Conservation (phyloP, 2,797 vertebrate species). For the Sitta carolinensis region DNA sequence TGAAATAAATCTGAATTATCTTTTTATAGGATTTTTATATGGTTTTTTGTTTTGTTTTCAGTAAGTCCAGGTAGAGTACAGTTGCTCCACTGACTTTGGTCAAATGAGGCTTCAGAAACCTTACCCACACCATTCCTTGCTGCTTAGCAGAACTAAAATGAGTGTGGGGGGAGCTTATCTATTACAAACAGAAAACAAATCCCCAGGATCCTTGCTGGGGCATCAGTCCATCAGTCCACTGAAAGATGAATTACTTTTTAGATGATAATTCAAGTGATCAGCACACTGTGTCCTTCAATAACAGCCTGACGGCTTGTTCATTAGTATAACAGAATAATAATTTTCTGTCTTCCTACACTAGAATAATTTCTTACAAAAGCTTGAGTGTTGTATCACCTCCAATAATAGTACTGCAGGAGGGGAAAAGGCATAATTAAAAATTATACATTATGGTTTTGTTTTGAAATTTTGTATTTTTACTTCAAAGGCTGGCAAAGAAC, state of each 20-base stretch:
- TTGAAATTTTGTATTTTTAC: background rate
- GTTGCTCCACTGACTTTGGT: background rate
- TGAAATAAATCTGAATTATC: background rate
- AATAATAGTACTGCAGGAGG: background rate
- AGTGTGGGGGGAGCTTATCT: background rate
- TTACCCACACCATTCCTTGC: background rate
- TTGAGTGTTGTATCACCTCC: background rate
- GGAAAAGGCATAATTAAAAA: background rate
- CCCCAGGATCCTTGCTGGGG: accelerated
- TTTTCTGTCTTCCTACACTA: background rate
- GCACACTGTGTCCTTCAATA: background rate
- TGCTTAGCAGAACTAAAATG: background rate
- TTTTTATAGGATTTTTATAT: background rate
- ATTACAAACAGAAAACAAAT: background rate
- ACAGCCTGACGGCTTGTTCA: background rate
- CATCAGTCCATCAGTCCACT: background rate
- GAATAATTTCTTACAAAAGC: background rate
- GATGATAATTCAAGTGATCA: background rate
- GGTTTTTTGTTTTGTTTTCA: background rate
- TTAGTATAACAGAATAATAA: background rate
- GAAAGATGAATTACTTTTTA: background rate
- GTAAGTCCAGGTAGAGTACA: background rate
- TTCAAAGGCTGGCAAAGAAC: background rate
- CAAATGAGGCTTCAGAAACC: background rate
- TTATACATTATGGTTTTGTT: background rate